Conservation (phyloP, 2,888 invertebrate species). For the Herminia tarsipennalis region DNA sequence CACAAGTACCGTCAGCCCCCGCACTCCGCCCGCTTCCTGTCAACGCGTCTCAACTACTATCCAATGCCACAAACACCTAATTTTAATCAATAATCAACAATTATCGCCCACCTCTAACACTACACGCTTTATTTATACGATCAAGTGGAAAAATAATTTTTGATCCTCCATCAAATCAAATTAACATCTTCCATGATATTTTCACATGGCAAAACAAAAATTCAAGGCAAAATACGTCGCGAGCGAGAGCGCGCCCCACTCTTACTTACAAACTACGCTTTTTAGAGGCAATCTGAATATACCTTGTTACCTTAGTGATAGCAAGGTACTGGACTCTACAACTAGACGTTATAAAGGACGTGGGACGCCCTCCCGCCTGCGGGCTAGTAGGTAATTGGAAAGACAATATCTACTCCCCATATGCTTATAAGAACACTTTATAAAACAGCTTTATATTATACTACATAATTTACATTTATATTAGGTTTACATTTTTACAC, state of each 20-base stretch:
- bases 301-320: constrained; percentile 25
- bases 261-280: constrained; percentile 45
- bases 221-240: constrained; percentile 67
- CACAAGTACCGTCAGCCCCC: constrained; percentile 14
- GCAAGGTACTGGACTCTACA: constrained; percentile 30
- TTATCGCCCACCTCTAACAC: constrained; percentile 82
- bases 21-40: constrained; percentile 16
- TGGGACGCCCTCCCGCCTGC: constrained; percentile 42
- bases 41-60: constrained; percentile 63
- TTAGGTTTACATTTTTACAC: constrained; percentile 85
- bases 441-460: constrained; percentile 83
- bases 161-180: constrained; percentile 80
- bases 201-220: constrained; percentile 74
- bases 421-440: constrained; percentile 84
- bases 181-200: constrained; percentile 70
- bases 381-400: constrained; percentile 48
- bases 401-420: constrained; percentile 67
- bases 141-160: constrained; percentile 85
- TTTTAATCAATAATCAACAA: constrained; percentile 86
- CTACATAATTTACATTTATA: constrained; percentile 84
- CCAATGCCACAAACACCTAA: constrained; percentile 82
- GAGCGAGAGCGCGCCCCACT: constrained; percentile 40
- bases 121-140: constrained; percentile 80
- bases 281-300: constrained; percentile 40
- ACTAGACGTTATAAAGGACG: constrained; percentile 41